Percentiles rank a stretch among this genome's conserved stretches.
These are phyloP conservation scores for Zaprionus lineosus DNA, from an alignment of 2,888 invertebrate species.

Conservation along the genomic window DNA sequence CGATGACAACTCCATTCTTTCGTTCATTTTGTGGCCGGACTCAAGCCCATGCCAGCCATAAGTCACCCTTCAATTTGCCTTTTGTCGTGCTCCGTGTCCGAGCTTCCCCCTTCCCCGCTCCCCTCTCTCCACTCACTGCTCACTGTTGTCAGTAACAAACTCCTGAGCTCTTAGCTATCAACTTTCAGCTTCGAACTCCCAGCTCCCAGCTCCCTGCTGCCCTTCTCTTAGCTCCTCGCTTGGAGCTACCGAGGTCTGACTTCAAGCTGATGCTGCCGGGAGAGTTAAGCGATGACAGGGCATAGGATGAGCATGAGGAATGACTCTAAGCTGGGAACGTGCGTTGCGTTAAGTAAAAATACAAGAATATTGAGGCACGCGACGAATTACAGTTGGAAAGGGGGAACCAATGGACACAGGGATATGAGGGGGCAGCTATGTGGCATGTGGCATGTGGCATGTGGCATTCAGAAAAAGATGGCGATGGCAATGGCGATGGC, in stretches of 20 bases:
- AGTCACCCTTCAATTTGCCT: conserved; percentile 70
- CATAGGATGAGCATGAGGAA: conserved; percentile 29
- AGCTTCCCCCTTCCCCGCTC: too few species aligned
- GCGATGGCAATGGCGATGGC: conserved; percentile 3
- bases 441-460: not conserved
- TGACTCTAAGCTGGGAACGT: conserved; percentile 55
- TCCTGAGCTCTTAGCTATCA: too few species aligned
- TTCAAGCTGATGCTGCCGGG: too few species aligned
- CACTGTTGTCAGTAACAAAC: too few species aligned
- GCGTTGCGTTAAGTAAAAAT: conserved; percentile 73
- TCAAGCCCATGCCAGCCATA: conserved; percentile 45
- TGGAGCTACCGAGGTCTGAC: too few species aligned
- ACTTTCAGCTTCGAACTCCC: too few species aligned
- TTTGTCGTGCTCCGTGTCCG: too few species aligned
- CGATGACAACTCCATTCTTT: conserved; percentile 51
- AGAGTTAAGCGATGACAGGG: conserved; percentile 48
- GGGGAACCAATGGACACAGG: conserved; percentile 5
- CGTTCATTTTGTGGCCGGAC: not conserved
- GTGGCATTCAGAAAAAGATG: too few species aligned
- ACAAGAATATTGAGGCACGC: conserved; percentile 68
- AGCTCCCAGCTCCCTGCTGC: too few species aligned
- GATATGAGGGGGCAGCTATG: not conserved
- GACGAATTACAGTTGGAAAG: conserved; percentile 52
- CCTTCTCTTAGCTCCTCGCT: too few species aligned
- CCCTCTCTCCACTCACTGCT: too few species aligned